Base-by-base conservation (phyloP, 1,140 invertebrate genomes). In the Aphis craccivora region DNA sequence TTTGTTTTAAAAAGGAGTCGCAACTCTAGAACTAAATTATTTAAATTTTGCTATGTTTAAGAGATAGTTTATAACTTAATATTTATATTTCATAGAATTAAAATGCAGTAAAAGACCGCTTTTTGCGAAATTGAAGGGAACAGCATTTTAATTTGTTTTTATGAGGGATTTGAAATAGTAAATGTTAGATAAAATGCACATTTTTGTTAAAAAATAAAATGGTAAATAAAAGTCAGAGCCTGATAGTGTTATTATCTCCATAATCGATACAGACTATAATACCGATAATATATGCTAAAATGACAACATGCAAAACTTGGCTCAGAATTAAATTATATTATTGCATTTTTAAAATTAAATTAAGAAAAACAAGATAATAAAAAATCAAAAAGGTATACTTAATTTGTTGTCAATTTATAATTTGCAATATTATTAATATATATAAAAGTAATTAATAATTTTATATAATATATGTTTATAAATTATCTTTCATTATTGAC, bases 11-110 rank as follows among this genome's bases (percentile, higher is more conserved):
- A 35, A 76, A 76, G 14, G 0, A 76, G 60, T 9, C 30, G 30
- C 14, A 76, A 76, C 14, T 60, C 30, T n/a, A n/a, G 14, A 67
- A 67, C 9, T 67, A 67, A 67, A 67, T n/a, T 22, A 76, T 4
- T 76, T 51, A 2, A 14, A 18, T 51, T 51, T 51, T n/a, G 14
- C 4, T 6, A n/a, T 14, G 60, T 76, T 35, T n/a, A 6, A 76
- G 60, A 67, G 3, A 76, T 67, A 67, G 60, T 0, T 67, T 67
- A 67, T 30, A 60, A 30, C 8, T 60, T 60, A 30, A 60, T 60
- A 60, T n/a, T 67, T 67, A n/a, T 60, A 30, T 60, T 45, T 86
- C 43, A 86, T 88, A 22, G 45, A 35, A 88, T 51, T 88, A 88
- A 53, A 88, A 88, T 35, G 87, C 48, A 35, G 45, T 88, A 51